Evolutionary conservation across 2,113 vertebrate genomes (phyloP).

Genomic region (Neogale vison): DNA sequence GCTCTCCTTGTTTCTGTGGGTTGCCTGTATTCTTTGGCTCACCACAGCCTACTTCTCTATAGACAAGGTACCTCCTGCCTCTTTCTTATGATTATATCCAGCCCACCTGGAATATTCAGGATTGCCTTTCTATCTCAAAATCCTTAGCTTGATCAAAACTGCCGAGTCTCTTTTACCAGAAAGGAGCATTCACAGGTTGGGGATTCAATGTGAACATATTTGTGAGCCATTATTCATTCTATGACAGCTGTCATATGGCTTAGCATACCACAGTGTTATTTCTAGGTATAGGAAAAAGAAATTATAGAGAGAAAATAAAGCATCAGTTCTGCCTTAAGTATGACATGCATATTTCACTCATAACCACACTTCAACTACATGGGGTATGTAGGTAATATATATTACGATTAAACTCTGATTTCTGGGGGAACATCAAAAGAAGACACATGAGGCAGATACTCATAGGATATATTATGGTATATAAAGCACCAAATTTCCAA

Average conservation of each 20-base stretch:
- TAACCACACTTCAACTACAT: neutral
- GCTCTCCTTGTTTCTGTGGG: too few relatives aligned
- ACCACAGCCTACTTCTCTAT: neutral
- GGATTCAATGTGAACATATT: neutral
- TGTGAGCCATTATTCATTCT: neutral
- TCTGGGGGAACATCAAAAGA: neutral
- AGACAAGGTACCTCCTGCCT: neutral
- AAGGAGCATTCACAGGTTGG: neutral
- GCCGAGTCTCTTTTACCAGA: neutral
- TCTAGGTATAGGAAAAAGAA: neutral
- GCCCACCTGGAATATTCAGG: neutral
- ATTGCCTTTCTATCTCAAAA: neutral
- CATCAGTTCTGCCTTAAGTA: neutral
- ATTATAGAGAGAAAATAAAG: constrained; percentile 10
- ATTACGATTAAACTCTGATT: neutral
- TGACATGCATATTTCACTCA: neutral
- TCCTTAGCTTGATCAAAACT: neutral
- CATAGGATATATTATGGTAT: neutral
- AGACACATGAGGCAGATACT: neutral
- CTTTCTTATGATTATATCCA: neutral
- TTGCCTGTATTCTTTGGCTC: neutral
- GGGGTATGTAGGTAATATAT: neutral
- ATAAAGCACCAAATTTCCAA: neutral
- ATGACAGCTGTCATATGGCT: neutral
- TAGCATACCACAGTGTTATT: neutral